Evolutionary conservation across 1,140 invertebrate genomes (phyloP).

Genomic region (Ips nitidus): DNA sequence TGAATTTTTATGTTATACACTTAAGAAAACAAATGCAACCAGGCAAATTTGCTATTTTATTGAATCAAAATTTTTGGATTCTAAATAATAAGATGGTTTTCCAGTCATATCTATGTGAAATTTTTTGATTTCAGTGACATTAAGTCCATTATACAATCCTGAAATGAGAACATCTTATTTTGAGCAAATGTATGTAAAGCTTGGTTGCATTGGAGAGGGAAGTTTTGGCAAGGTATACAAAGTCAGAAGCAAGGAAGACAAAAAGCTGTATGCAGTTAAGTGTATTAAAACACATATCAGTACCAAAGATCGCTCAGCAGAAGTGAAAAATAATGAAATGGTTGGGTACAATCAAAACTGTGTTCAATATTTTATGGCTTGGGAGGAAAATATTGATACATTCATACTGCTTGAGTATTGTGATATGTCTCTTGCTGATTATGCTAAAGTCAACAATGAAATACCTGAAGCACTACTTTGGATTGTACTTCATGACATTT

Average conservation of each 20-base stretch:
- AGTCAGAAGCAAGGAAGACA: conserved; percentile 66
- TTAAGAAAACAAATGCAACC: no score
- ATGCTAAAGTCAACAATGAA: conserved; percentile 50
- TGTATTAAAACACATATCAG: conserved; percentile 63
- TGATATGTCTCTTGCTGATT: conserved; percentile 55
- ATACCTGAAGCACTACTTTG: conserved; percentile 54
- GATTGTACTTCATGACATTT: conserved; percentile 53
- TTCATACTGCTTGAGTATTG: conserved; percentile 78
- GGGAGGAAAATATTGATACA: conserved; percentile 71
- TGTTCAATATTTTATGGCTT: conserved; percentile 68
- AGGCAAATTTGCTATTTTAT: no score
- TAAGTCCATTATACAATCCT: conserved; percentile 40
- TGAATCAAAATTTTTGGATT: no score
- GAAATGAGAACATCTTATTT: conserved; percentile 53
- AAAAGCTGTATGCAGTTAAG: conserved; percentile 66
- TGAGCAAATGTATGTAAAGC: conserved; percentile 66
- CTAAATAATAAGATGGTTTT: background rate
- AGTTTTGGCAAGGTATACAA: conserved; percentile 76
- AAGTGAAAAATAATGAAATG: conserved; percentile 70
- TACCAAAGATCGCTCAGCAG: conserved; percentile 63
- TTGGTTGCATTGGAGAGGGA: conserved; percentile 67
- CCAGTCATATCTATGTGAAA: background rate
- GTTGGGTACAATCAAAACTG: conserved; percentile 69
- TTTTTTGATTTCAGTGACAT: conserved; percentile 31
- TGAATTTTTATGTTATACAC: no score